These are phyloP conservation scores for Trogon surrucura DNA, from an alignment of 2,113 vertebrate genomes.

Conservation along the genomic window DNA sequence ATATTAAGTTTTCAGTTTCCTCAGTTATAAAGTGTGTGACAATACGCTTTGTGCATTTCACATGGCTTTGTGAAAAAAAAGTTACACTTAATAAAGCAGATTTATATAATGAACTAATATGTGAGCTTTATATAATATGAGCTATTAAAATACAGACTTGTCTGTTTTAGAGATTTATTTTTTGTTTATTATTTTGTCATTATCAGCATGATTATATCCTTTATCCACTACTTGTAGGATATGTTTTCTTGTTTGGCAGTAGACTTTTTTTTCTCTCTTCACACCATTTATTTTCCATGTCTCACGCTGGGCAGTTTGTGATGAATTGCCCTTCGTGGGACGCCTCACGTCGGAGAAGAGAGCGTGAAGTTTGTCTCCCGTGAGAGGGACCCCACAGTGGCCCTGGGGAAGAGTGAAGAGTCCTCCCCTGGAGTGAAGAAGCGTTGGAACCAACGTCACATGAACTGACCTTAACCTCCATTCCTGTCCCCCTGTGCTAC, in stretches of 20 bases:
- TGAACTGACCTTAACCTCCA: too few relatives aligned
- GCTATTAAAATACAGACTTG: not conserved
- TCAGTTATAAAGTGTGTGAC: not conserved
- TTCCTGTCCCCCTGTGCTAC: too few relatives aligned
- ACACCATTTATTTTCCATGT: not conserved
- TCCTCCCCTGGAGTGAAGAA: too few relatives aligned
- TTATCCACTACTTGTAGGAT: not conserved
- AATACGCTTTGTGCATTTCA: not conserved
- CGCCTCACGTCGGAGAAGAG: too few relatives aligned
- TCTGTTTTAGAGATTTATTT: not conserved
- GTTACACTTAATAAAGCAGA: not conserved
- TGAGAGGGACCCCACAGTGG: too few relatives aligned
- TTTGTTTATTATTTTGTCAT: not conserved
- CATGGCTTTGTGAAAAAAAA: not conserved
- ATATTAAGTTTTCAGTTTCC: not conserved
- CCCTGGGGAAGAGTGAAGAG: too few relatives aligned
- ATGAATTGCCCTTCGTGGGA: too few relatives aligned
- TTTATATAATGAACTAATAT: not conserved
- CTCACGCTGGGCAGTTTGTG: too few relatives aligned
- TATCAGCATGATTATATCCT: not conserved
- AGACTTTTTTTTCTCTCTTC: not conserved
- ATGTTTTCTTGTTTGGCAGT: not conserved
- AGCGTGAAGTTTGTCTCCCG: too few relatives aligned
- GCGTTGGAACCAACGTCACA: too few relatives aligned
- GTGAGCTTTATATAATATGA: not conserved